A percentile compares a stretch with the other conserved stretches of the same genome.
These are phyloP conservation scores for Calidris pugnax DNA, from an alignment of 2,113 vertebrate genomes.

Conservation along the genomic window DNA sequence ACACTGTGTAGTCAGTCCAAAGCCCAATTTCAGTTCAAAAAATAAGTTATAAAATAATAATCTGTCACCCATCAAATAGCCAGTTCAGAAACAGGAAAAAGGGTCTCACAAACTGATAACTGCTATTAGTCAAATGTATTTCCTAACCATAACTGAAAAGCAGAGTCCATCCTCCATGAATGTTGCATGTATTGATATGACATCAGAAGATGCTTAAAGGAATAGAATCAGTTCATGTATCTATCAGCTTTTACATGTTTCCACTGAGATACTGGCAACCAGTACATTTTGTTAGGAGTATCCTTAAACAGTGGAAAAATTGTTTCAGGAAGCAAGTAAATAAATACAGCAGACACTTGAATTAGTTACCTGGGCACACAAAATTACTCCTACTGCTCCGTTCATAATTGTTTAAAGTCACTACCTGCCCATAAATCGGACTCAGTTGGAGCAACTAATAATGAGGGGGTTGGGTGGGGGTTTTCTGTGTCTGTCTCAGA, in stretches of 20 bases:
- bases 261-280: neutral
- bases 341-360: neutral
- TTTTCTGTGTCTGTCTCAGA: neutral
- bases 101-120: neutral
- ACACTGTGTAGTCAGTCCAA: neutral
- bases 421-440: neutral
- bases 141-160: neutral
- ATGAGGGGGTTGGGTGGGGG: neutral
- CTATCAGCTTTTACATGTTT: neutral
- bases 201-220: neutral
- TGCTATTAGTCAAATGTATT: neutral
- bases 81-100: neutral
- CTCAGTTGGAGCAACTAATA: conserved; percentile 51
- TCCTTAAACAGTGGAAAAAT: neutral
- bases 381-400: neutral
- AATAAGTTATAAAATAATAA: neutral
- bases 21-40: neutral
- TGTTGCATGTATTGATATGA: neutral
- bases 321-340: neutral
- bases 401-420: neutral
- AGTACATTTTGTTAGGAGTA: neutral
- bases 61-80: neutral
- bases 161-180: neutral
- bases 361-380: neutral
- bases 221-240: neutral